phyloP scores from a whole-genome alignment of 2,797 vertebrate genomes.

The Hapalemur alaotrensis region DNA sequence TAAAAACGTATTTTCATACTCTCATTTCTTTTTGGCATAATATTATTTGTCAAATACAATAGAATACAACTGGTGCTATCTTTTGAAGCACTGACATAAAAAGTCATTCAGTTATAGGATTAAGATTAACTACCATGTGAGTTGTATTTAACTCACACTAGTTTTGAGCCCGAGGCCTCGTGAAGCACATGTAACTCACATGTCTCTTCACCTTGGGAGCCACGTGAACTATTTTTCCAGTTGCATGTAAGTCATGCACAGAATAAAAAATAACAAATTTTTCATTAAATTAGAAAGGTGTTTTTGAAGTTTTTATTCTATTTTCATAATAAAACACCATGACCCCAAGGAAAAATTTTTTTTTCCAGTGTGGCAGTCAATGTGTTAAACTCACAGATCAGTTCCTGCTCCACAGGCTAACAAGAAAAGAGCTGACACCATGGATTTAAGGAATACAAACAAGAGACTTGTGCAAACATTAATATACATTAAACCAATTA shows the following conservation, averaged over 20 bases:
- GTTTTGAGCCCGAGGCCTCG: too few species aligned
- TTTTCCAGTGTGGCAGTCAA: too few species aligned
- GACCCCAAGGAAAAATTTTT: too few species aligned
- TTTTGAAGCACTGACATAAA: conserved; percentile 30
- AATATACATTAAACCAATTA: conserved; percentile 44
- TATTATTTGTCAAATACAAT: neutral
- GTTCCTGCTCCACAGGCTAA: conserved; percentile 18
- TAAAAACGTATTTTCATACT: neutral
- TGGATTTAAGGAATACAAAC: conserved; percentile 19
- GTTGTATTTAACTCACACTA: too few species aligned
- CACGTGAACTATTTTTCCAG: too few species aligned
- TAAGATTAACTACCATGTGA: neutral
- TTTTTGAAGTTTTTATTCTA: too few species aligned
- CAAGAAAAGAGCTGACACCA: neutral
- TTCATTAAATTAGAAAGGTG: too few species aligned
- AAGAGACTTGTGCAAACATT: neutral
- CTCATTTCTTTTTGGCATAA: neutral
- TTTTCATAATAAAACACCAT: too few species aligned
- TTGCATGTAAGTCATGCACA: too few species aligned
- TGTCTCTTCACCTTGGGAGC: too few species aligned
- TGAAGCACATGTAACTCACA: too few species aligned
- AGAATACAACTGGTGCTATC: neutral
- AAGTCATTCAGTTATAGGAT: neutral
- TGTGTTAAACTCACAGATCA: neutral
- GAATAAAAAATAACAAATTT: too few species aligned